These are phyloP conservation scores for Poecile montanus DNA, from an alignment of 2,797 vertebrate species.

Conservation along the genomic window DNA sequence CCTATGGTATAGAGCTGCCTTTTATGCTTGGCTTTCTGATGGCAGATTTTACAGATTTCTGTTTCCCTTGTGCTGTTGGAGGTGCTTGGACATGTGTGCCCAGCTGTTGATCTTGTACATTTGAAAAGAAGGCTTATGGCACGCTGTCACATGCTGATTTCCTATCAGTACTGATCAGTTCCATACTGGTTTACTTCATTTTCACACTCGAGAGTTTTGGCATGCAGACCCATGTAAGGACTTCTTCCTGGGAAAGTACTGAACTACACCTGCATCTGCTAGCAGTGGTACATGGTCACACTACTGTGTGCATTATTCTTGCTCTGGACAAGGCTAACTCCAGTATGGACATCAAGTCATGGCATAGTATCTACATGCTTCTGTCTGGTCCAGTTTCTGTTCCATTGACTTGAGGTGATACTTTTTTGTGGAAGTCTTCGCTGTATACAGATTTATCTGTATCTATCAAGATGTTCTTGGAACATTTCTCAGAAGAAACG, in stretches of 20 bases:
- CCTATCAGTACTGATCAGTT: conserved; percentile 32
- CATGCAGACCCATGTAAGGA: conserved; percentile 41
- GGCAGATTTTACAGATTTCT: conserved; percentile 36
- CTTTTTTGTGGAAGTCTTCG: conserved; percentile 39
- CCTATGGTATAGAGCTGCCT: neutral
- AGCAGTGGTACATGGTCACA: conserved; percentile 51
- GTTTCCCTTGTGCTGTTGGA: conserved; percentile 26
- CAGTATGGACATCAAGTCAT: conserved; percentile 47
- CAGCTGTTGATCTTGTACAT: conserved; percentile 23
- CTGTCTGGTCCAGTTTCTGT: conserved; percentile 49
- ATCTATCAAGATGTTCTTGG: conserved; percentile 57
- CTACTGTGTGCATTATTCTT: conserved; percentile 64
- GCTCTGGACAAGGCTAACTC: conserved; percentile 56
- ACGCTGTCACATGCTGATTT: neutral
- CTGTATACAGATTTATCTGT: conserved; percentile 37
- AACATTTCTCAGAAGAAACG: conserved; percentile 55
- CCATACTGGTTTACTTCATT: conserved; percentile 35
- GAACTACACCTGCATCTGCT: conserved; percentile 53
- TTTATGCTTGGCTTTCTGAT: conserved; percentile 39
- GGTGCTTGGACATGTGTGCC: neutral
- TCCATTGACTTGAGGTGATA: conserved; percentile 47
- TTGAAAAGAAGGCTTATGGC: conserved; percentile 23
- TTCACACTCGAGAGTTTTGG: conserved; percentile 23
- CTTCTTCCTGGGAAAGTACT: conserved; percentile 44
- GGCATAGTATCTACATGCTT: conserved; percentile 38